These are phyloP conservation scores for Cryptoprocta ferox DNA, from an alignment of 2,797 vertebrate genomes.

Conservation along the genomic window DNA sequence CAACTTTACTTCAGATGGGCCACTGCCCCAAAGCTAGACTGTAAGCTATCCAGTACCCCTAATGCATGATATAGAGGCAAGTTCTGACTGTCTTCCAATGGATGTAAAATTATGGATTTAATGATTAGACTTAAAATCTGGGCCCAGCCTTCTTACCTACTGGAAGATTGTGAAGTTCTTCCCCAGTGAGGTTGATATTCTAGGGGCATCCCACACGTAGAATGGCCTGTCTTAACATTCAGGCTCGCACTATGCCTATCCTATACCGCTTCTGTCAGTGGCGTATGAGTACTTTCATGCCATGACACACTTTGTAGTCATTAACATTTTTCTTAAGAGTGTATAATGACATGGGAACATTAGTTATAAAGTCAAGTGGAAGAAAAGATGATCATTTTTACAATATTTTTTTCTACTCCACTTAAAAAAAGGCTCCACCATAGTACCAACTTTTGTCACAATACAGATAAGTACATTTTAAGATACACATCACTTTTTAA, in stretches of 20 bases:
- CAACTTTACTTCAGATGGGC: not conserved
- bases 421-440: not conserved
- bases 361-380: not conserved
- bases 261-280: not conserved
- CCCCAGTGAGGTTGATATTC: not conserved
- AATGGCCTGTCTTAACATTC: not conserved
- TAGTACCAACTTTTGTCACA: not conserved
- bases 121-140: not conserved
- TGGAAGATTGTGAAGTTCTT: not conserved
- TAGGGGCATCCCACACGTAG: not conserved
- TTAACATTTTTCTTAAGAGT: not conserved
- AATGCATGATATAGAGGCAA: not conserved
- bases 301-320: not conserved
- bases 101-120: not conserved
- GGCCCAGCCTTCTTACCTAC: not conserved
- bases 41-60: no score
- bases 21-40: not conserved
- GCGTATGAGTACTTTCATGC: not conserved
- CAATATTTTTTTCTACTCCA: not conserved
- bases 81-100: not conserved
- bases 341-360: not conserved
- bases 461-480: not conserved
- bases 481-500: not conserved
- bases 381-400: not conserved
- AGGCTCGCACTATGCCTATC: not conserved